These are phyloP conservation scores for Agrilus biguttatus DNA, from an alignment of 2,888 invertebrate genomes.

Conservation along the genomic window DNA sequence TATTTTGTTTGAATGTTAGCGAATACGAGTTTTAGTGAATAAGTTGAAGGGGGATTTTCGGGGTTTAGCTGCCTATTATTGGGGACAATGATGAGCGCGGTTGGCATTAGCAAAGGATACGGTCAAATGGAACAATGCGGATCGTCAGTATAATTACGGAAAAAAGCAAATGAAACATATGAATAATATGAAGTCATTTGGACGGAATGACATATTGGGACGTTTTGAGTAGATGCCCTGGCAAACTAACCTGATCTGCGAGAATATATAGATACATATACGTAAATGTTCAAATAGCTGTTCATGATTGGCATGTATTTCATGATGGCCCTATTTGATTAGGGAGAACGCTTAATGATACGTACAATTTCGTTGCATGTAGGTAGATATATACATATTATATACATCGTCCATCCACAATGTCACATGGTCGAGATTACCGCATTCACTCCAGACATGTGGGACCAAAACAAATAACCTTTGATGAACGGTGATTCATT, in stretches of 20 bases:
- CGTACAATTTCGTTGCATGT: conserved; percentile 30
- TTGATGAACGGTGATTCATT: conserved; percentile 29
- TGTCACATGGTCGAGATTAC: conserved; percentile 29
- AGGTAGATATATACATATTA: conserved; percentile 18
- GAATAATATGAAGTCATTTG: conserved; percentile 24
- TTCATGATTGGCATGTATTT: conserved; percentile 30
- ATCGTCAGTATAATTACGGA: conserved; percentile 25
- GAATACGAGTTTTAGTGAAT: not conserved
- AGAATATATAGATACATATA: not conserved
- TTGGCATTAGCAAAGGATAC: conserved; percentile 8
- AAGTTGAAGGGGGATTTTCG: not conserved
- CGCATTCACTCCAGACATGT: conserved; percentile 27
- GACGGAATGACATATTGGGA: conserved; percentile 18
- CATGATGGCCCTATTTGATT: conserved; percentile 31
- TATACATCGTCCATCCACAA: conserved; percentile 15
- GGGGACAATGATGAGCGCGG: not conserved
- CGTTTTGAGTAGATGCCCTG: conserved; percentile 13
- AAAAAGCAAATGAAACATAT: conserved; percentile 22
- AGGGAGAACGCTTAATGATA: conserved; percentile 29
- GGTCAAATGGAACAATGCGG: conserved; percentile 13
- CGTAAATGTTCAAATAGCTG: conserved; percentile 20
- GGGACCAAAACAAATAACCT: conserved; percentile 27
- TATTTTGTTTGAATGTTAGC: no score
- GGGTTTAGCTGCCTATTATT: not conserved
- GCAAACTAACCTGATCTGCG: conserved; percentile 7